A percentile compares a stretch with the other conserved stretches of the same genome.
Conservation (phyloP, 2,797 vertebrate species). For the Leontocebus nigricollis region DNA sequence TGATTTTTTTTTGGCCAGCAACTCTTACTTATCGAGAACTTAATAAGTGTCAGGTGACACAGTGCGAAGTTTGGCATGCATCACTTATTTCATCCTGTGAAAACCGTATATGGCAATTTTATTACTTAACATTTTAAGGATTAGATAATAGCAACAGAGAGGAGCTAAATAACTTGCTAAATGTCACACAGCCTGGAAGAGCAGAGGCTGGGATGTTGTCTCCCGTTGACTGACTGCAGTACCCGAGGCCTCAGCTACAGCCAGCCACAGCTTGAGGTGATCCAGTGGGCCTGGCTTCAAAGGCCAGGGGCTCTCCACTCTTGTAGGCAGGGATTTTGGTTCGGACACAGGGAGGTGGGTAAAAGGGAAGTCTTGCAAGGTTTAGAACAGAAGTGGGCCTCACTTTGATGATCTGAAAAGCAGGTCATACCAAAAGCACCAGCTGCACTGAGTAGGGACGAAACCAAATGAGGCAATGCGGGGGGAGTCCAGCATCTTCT, state of each 20-base stretch:
- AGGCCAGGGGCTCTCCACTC: not conserved
- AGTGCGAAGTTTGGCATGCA: not conserved
- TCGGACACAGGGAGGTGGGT: fast-evolving
- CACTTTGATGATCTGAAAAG: not conserved
- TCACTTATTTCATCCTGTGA: not conserved
- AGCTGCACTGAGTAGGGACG: not conserved
- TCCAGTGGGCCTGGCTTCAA: not conserved
- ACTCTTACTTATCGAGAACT: not conserved
- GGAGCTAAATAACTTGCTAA: not conserved
- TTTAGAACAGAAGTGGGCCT: not conserved
- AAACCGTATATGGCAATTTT: not conserved
- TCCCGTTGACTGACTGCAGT: not conserved
- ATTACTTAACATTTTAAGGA: not conserved
- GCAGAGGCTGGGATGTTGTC: not conserved
- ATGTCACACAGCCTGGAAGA: not conserved
- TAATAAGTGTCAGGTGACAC: not conserved
- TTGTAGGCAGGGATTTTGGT: not conserved
- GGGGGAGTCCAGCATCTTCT: not conserved
- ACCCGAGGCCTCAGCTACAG: not conserved
- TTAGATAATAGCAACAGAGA: not conserved
- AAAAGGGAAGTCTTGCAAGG: fast-evolving
- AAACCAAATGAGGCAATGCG: not conserved
- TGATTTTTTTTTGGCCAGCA: not conserved
- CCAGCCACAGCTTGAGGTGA: not conserved
- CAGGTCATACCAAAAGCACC: not conserved